phyloP scores from a whole-genome alignment of 2,888 invertebrate genomes.

The Gnatocerus cornutus region DNA sequence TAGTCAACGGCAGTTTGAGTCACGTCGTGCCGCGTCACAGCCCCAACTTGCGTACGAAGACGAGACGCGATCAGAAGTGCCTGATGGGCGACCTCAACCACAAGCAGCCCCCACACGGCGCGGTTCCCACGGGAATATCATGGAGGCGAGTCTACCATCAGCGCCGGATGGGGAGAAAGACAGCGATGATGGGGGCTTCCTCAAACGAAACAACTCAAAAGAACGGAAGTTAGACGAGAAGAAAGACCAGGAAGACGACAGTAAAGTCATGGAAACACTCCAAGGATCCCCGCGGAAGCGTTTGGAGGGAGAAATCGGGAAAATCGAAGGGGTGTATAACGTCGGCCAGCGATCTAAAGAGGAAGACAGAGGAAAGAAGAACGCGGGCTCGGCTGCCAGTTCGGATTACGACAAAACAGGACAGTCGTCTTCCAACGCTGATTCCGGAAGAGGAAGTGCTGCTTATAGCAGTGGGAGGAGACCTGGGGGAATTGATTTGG shows the following conservation, averaged over 20 bases:
- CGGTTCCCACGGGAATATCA: constrained; percentile 77
- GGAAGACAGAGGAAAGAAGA: constrained; percentile 72
- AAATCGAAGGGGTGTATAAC: constrained; percentile 76
- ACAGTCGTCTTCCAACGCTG: constrained; percentile 82
- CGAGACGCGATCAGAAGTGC: constrained; percentile 62
- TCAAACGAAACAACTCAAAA: constrained; percentile 71
- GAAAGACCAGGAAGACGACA: constrained; percentile 54
- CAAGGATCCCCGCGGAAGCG: constrained; percentile 67
- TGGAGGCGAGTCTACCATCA: constrained; percentile 72
- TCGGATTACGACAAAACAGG: constrained; percentile 86
- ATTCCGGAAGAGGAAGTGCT: constrained; percentile 87
- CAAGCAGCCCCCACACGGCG: constrained; percentile 70
- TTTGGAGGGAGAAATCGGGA: constrained; percentile 64
- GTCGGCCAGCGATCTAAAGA: constrained; percentile 72
- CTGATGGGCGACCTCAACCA: constrained; percentile 64
- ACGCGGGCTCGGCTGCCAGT: constrained; percentile 77
- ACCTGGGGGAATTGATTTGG: constrained; percentile 72
- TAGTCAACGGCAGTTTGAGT: constrained; percentile 75
- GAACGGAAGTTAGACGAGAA: constrained; percentile 54
- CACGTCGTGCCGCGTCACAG: constrained; percentile 78
- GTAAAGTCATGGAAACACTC: constrained; percentile 63
- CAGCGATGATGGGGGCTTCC: constrained; percentile 75
- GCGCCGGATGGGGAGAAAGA: constrained; percentile 59
- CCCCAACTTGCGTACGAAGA: constrained; percentile 78
- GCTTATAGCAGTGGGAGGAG: constrained; percentile 84